Base-by-base conservation (phyloP, 2,113 vertebrate species). In the Pomatorhinus ruficollis region DNA sequence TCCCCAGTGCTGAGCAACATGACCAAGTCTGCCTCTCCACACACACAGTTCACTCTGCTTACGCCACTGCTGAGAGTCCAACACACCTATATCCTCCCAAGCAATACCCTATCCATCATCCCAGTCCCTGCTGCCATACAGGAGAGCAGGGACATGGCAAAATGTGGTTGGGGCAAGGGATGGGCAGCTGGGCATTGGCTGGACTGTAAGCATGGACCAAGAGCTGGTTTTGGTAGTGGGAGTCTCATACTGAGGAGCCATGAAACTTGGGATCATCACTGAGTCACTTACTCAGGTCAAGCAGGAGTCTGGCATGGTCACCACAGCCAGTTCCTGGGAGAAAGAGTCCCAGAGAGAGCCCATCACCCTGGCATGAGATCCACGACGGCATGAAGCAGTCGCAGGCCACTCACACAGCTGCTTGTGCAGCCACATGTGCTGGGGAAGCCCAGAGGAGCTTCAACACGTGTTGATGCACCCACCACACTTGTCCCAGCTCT, bases 341-440 rank as follows among this genome's bases (percentile, higher is more conserved):
- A 81, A 2, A 37, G 2, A 57, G 56, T 28, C 57, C 8, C 23
- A 54, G 79, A 35, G 47, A 57, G 14, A 40, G 12, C 23, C 61
- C 65, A 27, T 30, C 5, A 4, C 28, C 65, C 49, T 1, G 0
- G 3, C 18, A 50, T 8, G 47, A 68, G 18, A 27, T 6, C 1
- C 1, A 0, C 12, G 19, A 39, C 9, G 31, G 15, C 0, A 0
- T 25, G 60, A 47, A 54, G 64, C 42, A 45, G 20, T 25, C 45
- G 65, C 0, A 0, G 49, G 35, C 44, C 23, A 6, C 28, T 79
- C 52, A 7, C 25, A 37, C 25, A 64, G 70, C 44, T 12, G 2
- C 30, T 33, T 31, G 57, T 64, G 44, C 24, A 14, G 4, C 35
- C 47, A 18, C 12, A 1, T 2, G 35, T 47, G n/a, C 50, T 52